phyloP scores from a whole-genome alignment of 2,113 vertebrate genomes.

The Equus quagga region DNA sequence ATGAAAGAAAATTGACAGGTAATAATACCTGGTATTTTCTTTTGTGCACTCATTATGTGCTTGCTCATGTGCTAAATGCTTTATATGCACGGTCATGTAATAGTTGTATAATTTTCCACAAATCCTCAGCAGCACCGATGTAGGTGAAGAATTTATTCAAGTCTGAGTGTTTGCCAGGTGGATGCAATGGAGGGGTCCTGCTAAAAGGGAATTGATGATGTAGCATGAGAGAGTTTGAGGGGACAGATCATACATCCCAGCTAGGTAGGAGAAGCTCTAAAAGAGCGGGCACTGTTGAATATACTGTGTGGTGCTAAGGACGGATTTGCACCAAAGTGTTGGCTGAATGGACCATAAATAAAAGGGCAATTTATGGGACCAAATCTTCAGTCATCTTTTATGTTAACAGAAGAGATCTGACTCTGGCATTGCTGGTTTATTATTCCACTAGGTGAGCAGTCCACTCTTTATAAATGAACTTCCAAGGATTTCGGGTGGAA shows the following conservation, averaged over 20 bases:
- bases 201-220: not conserved
- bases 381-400: slow-evolving; percentile 19
- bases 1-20: not conserved
- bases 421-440: not conserved
- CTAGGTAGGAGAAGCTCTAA: not conserved
- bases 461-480: not conserved
- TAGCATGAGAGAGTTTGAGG: not conserved
- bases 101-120: not conserved
- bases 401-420: not conserved
- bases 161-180: not conserved
- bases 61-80: not conserved
- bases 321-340: not conserved
- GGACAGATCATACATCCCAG: not conserved
- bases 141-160: not conserved
- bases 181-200: not conserved
- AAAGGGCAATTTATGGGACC: not conserved
- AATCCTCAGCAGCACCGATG: not conserved
- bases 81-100: not conserved
- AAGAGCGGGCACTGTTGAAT: not conserved
- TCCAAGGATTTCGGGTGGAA: not conserved
- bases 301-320: not conserved
- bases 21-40: not conserved
- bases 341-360: not conserved
- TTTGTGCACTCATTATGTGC: not conserved
- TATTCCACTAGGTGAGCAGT: not conserved